Evolutionary conservation across 2,888 invertebrate genomes (phyloP).

Genomic region (Stegophylla sp.): DNA sequence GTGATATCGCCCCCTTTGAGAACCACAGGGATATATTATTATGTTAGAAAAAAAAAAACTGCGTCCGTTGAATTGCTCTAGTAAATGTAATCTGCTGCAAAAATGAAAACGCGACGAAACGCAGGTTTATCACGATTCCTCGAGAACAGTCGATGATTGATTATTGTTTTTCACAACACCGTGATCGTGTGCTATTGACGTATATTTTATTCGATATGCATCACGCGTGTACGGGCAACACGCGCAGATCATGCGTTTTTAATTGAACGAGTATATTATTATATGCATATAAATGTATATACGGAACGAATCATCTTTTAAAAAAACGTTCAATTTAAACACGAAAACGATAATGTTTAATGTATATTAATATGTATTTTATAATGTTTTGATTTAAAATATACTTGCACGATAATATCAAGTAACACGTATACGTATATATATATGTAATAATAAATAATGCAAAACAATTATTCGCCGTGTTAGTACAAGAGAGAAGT

Average conservation of each 20-base stretch:
- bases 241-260: not conserved
- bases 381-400: not conserved
- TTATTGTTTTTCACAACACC: conserved; percentile 6
- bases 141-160: not conserved
- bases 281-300: not conserved
- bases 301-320: not conserved
- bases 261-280: not conserved
- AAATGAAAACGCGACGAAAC: not conserved
- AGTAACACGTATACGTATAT: not conserved
- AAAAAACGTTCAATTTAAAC: not conserved
- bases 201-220: too few species aligned
- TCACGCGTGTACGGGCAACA: not conserved
- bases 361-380: not conserved
- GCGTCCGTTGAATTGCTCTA: not conserved
- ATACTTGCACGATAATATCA: not conserved
- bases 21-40: too few species aligned
- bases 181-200: not conserved
- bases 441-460: too few species aligned
- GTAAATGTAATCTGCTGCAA: not conserved
- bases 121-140: conserved; percentile 14
- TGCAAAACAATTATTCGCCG: conserved; percentile 39
- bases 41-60: too few species aligned
- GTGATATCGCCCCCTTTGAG: too few species aligned
- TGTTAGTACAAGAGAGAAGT: not conserved
- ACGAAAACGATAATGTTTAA: not conserved